Conservation (phyloP, 2,888 invertebrate species). For the Patella depressa region DNA sequence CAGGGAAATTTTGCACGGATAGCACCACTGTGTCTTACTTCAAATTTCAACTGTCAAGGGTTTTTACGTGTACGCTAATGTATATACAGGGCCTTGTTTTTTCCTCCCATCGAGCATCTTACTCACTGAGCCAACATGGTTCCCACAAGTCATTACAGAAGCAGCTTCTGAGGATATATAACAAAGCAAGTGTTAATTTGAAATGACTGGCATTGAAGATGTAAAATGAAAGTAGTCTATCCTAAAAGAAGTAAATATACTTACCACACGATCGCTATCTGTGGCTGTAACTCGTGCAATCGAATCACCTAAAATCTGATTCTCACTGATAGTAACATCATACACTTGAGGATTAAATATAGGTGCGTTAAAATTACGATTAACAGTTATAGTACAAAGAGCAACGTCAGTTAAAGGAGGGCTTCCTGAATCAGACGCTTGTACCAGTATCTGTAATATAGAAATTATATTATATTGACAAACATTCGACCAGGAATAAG, state of each 20-base stretch:
- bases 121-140: too few species aligned
- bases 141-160: too few species aligned
- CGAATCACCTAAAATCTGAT: constrained; percentile 40
- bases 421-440: constrained; percentile 59
- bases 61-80: too few species aligned
- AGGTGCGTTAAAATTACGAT: constrained; percentile 58
- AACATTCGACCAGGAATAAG: neutral
- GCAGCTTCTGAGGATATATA: too few species aligned
- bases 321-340: constrained; percentile 49
- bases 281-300: constrained; percentile 51
- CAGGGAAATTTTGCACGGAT: too few species aligned
- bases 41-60: too few species aligned
- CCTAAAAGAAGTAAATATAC: constrained; percentile 23
- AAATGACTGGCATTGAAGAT: too few species aligned
- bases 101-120: too few species aligned
- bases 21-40: too few species aligned
- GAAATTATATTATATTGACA: neutral
- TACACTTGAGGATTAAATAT: constrained; percentile 43
- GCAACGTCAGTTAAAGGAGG: constrained; percentile 47
- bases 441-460: constrained; percentile 50
- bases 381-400: constrained; percentile 55
- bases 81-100: too few species aligned
- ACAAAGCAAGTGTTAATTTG: too few species aligned
- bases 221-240: too few species aligned
- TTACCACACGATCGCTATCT: constrained; percentile 57